Evolutionary conservation across 1,140 invertebrate species (phyloP).

Genomic region (Euura saliciscinereae): DNA sequence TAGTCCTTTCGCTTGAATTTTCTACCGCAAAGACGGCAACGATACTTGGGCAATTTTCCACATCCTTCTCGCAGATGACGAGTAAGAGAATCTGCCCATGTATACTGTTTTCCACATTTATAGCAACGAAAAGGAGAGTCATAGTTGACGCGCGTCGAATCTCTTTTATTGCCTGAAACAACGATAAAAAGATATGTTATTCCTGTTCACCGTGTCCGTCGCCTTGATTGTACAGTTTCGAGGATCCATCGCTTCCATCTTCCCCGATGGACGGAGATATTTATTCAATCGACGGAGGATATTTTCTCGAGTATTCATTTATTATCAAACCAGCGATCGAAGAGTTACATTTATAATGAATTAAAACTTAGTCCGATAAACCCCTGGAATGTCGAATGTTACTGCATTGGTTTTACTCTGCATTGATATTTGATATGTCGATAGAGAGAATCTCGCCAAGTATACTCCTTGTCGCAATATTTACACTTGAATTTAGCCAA

Average conservation of each 20-base stretch:
- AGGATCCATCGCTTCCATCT: too few relatives aligned
- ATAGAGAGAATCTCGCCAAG: conserved; percentile 45
- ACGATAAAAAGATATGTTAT: conserved; percentile 11
- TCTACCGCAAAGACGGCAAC: conserved; percentile 37
- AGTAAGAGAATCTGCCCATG: conserved; percentile 66
- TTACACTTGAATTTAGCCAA: conserved; percentile 13
- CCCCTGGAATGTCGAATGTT: neutral
- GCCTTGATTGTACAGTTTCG: too few relatives aligned
- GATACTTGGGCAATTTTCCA: conserved; percentile 36
- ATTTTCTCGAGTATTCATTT: too few relatives aligned
- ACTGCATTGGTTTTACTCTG: conserved; percentile 56
- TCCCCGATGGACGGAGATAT: too few relatives aligned
- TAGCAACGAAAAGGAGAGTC: conserved; percentile 61
- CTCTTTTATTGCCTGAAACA: conserved; percentile 40
- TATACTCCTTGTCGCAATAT: conserved; percentile 55
- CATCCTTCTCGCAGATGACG: conserved; percentile 69
- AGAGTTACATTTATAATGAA: too few relatives aligned
- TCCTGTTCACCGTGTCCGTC: neutral
- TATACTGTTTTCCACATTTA: conserved; percentile 67
- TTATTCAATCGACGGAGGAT: too few relatives aligned
- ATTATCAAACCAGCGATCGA: too few relatives aligned
- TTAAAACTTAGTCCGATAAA: too few relatives aligned
- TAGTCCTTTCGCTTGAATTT: conserved; percentile 41
- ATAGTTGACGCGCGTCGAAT: conserved; percentile 36
- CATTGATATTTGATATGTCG: conserved; percentile 62